Evolutionary conservation across 2,113 vertebrate species (phyloP).

Genomic region (Poecilia latipinna): DNA sequence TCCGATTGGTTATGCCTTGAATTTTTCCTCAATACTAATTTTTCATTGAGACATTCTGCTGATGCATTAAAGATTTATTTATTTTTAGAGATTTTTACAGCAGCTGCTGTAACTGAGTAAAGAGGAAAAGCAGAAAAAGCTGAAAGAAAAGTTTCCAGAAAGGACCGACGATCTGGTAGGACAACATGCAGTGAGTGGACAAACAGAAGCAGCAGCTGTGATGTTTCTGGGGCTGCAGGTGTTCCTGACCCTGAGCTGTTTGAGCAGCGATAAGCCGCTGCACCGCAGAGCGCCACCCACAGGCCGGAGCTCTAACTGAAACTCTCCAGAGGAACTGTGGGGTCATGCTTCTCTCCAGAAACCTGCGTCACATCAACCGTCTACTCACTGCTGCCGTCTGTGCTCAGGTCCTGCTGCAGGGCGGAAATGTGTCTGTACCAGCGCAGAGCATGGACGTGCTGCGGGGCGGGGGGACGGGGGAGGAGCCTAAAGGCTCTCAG

Average conservation of each 20-base stretch:
- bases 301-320: background rate
- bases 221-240: background rate
- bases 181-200: background rate
- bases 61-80: background rate
- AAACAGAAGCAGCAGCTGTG: no score
- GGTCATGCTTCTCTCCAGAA: background rate
- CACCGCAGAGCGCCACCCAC: rapidly evolving
- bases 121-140: background rate
- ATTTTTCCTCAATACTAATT: no score
- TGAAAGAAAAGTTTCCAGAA: background rate
- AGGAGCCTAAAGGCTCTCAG: constrained; percentile 87
- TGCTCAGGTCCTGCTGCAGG: constrained; percentile 82
- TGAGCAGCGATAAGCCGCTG: constrained; percentile 13
- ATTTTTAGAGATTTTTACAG: background rate
- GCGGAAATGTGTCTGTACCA: constrained; percentile 95
- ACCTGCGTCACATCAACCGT: constrained; percentile 19
- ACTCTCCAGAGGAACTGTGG: background rate
- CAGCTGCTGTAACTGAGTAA: background rate
- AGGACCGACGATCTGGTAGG: background rate
- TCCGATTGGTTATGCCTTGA: no score
- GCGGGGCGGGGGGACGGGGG: constrained; percentile 84
- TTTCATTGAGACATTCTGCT: background rate
- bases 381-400: constrained; percentile 92
- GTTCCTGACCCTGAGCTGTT: constrained; percentile 8
- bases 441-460: constrained; percentile 89